These are phyloP conservation scores for Polypedilum pembai DNA, from an alignment of 1,140 invertebrate genomes.

Conservation along the genomic window DNA sequence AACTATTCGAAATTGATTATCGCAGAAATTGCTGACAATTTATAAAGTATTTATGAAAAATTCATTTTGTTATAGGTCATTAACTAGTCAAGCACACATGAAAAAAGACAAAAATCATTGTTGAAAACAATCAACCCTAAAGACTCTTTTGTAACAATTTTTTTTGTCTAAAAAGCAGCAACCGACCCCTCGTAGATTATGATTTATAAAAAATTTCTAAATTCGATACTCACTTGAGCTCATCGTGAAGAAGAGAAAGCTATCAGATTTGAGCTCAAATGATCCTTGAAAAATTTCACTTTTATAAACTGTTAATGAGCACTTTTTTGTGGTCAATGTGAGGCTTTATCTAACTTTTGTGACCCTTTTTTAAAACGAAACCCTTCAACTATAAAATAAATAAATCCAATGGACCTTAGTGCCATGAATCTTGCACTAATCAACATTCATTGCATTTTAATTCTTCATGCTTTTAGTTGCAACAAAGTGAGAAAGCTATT, in stretches of 20 bases:
- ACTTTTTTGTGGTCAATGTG: neutral
- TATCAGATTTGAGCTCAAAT: neutral
- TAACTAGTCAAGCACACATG: slow-evolving; percentile 14
- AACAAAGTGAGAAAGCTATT: neutral
- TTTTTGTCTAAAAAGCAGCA: neutral
- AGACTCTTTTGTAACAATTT: neutral
- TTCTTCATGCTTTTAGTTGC: neutral
- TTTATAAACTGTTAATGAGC: slow-evolving; percentile 8
- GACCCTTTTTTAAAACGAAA: neutral
- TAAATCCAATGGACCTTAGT: neutral
- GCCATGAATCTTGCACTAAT: slow-evolving; percentile 17
- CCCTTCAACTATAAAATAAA: neutral
- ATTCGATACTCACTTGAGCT: too few species aligned
- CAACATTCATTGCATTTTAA: slow-evolving; percentile 22
- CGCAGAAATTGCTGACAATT: neutral
- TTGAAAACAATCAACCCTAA: neutral
- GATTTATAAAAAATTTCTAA: too few species aligned
- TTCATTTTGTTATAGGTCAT: slow-evolving; percentile 23
- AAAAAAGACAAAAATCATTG: neutral
- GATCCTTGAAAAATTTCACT: slow-evolving; percentile 15
- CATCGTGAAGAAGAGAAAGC: too few species aligned
- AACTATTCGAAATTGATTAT: neutral
- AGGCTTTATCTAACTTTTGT: neutral
- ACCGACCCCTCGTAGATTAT: neutral
- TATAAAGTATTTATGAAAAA: neutral